Evolutionary conservation across 2,888 invertebrate species (phyloP).

Genomic region (Cactoblastis cactorum): DNA sequence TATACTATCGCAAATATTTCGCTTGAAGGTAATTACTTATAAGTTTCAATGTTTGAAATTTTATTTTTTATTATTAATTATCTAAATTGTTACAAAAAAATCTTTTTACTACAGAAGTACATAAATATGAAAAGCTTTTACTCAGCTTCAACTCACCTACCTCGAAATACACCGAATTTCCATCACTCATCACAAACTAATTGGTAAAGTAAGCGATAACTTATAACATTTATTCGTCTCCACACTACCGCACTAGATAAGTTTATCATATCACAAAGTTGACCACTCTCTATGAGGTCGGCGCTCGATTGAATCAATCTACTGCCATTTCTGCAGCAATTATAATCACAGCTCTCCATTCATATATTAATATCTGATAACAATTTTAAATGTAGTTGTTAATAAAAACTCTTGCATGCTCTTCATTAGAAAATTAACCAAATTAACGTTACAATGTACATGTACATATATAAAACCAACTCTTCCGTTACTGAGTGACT

Average conservation of each 20-base stretch:
- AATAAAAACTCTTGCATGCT: not conserved
- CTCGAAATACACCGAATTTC: constrained; percentile 19
- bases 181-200: constrained; percentile 12
- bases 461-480: too few relatives aligned
- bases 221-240: too few relatives aligned
- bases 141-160: constrained; percentile 10
- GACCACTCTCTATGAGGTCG: constrained; percentile 8
- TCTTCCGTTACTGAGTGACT: too few relatives aligned
- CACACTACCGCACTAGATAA: constrained; percentile 1
- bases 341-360: not conserved
- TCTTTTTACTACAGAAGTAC: too few relatives aligned
- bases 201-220: too few relatives aligned
- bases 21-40: too few relatives aligned
- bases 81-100: too few relatives aligned
- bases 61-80: too few relatives aligned
- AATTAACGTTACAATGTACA: not conserved
- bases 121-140: not conserved
- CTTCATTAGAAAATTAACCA: not conserved
- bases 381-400: not conserved
- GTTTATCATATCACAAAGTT: constrained; percentile 11
- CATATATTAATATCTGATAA: not conserved
- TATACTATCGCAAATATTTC: too few relatives aligned
- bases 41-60: too few relatives aligned
- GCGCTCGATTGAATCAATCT: not conserved
- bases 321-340: not conserved